Base-by-base conservation (phyloP, 30 jellyfish, hydroid and myxozoan species). In the Cassiopea xamachana region DNA sequence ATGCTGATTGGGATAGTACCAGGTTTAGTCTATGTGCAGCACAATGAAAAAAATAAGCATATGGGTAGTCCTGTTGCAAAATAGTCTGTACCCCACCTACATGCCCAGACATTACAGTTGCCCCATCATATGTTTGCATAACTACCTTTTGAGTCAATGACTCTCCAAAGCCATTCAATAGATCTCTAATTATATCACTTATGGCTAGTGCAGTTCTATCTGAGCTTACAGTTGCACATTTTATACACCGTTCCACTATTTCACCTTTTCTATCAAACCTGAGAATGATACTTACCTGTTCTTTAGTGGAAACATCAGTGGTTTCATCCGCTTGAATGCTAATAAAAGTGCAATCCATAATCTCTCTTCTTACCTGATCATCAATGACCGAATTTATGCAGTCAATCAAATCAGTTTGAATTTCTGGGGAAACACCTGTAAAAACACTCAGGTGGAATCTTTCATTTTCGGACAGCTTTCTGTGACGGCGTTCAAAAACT, bases 21-120 rank as follows among this genome's bases (percentile, higher is more conserved):
- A 89, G 75, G 46, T 79, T 89, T 67, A 89, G 45, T 10, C 81
- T 64, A 60, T 89, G 92, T n/a, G 91, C 96, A 60, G 96, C 96
- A 89, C 93, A 85, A 75, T 85, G 91, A 48, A 79, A 79, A 72
- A 79, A 79, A 44, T 58, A 67, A 27, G 84, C 84, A 14, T 17
- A 55, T 14, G 90, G 89, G 55, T 17, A 87, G 17, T 87, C 85
- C 50, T 87, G 43, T 17, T 91, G 92, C 50, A 84, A 13, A 16
- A 48, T 69, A 2, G 89, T 15, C 46, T 84, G 92, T 2, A 69
- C 87, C 27, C 92, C 92, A 84, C 55, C 17, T 10, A 84, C 48
- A 70, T 84, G 86, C 13, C 87, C 92, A 84, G 92, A 14, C 87
- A 73, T 70, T 1, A 84, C 89, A 3, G 77, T 4, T 3, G 87